A percentile compares a stretch with the other conserved stretches of the same genome.
Conservation (phyloP, 1,140 invertebrate species). For the Phocides pigmalion region DNA sequence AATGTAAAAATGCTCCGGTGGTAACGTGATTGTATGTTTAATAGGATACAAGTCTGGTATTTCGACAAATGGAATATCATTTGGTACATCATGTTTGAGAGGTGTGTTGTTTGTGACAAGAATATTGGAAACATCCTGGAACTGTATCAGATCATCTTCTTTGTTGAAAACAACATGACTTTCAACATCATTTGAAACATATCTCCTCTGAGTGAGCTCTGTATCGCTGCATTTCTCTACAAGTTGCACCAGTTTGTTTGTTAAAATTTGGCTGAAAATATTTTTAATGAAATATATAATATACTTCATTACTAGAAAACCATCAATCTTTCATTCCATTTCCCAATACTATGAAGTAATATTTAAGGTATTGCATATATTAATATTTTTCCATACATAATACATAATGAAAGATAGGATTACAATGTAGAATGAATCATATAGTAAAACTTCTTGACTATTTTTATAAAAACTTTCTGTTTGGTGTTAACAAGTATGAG, state of each 20-base stretch:
- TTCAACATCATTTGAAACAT: conserved; percentile 84
- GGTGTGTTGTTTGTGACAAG: conserved; percentile 86
- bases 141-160: conserved; percentile 86
- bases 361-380: too few species aligned
- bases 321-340: conserved; percentile 5
- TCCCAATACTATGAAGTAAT: conserved; percentile 10
- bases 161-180: conserved; percentile 85
- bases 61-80: conserved; percentile 66
- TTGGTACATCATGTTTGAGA: conserved; percentile 83
- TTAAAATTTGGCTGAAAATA: conserved; percentile 86
- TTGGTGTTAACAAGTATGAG: too few species aligned
- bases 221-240: conserved; percentile 86
- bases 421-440: too few species aligned
- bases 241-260: conserved; percentile 88
- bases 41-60: conserved; percentile 90
- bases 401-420: too few species aligned
- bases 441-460: too few species aligned
- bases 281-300: conserved; percentile 30
- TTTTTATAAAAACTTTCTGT: too few species aligned
- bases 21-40: conserved; percentile 87
- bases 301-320: conserved; percentile 20
- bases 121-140: conserved; percentile 86
- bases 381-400: too few species aligned
- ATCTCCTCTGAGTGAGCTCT: conserved; percentile 82
- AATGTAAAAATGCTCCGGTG: conserved; percentile 86